Base-by-base conservation (phyloP, 2,797 vertebrate genomes). In the Dryobates pubescens region DNA sequence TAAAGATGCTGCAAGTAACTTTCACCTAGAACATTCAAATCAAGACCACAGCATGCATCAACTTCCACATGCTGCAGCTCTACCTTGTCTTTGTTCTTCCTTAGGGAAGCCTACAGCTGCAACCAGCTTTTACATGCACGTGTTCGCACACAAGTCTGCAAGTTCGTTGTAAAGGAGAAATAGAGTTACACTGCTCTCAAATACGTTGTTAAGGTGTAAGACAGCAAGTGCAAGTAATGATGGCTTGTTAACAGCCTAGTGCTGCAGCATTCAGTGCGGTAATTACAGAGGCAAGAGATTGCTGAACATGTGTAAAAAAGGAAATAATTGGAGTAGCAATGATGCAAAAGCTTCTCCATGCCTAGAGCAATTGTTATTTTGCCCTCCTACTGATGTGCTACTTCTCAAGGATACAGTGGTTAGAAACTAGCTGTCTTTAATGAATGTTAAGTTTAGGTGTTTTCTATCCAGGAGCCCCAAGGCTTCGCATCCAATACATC, bases 281-380 rank as follows among this genome's bases (percentile, higher is more conserved):
- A 95, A 96, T 94, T 96, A 95, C 90, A 95, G 95, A 89, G 90
- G 90, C 29, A 3, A 93, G 92, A 95, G 89, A 53, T 36, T 89
- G 92, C 89, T 80, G 89, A 95, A 93, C 68, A 80, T 17, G 77
- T 94, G 89, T 86, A 71, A 89, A 86, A 93, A 92, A 57, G 68
- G 85, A 92, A 95, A 89, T 96, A 96, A 96, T 95, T 93, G 94
- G 89, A 79, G 92, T 90, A 93, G 79, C 87, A 92, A 77, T 68
- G 91, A 93, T 19, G 85, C 85, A 95, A 86, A 89, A 82, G 76
- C 32, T 7, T 59, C 92, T 89, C 80, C 74, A 34, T 88, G 92
- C 94, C 90, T 62, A 32, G 18, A 95, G 90, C 92, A 91, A 91
- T 86, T 86, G 89, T 88, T 95, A 89, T 87, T 92, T 92, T 93